phyloP scores from a whole-genome alignment of 2,113 vertebrate species.

The Numida meleagris region DNA sequence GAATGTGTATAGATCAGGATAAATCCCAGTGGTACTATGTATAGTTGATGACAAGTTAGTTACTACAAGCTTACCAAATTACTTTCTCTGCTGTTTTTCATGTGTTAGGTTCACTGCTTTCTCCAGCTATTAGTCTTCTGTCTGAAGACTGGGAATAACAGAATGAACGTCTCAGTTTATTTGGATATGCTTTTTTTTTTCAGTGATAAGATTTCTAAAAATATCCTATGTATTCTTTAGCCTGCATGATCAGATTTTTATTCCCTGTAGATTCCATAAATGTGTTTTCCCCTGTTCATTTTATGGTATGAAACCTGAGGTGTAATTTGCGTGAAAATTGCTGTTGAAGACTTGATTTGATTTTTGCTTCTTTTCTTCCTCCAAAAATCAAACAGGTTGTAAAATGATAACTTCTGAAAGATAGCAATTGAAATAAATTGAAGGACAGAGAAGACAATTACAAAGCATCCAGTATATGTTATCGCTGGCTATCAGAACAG shows the following conservation, averaged over 20 bases:
- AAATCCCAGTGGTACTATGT: neutral
- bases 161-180: neutral
- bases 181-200: neutral
- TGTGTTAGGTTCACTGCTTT: neutral
- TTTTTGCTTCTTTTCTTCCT: neutral
- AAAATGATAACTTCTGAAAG: neutral
- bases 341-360: neutral
- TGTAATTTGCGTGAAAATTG: neutral
- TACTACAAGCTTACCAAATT: neutral
- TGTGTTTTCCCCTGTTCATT: accelerated
- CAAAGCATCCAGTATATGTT: neutral
- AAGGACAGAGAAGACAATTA: neutral
- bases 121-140: neutral
- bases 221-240: neutral
- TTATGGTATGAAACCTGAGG: neutral
- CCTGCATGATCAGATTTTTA: neutral
- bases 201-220: neutral
- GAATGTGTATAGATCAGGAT: neutral
- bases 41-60: neutral
- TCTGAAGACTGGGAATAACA: neutral
- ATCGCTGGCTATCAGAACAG: neutral
- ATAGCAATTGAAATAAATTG: neutral
- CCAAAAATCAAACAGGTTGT: neutral
- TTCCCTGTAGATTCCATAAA: neutral
- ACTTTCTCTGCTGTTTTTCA: neutral